Base-by-base conservation (phyloP, 2,888 invertebrate genomes). In the Altica lythri region DNA sequence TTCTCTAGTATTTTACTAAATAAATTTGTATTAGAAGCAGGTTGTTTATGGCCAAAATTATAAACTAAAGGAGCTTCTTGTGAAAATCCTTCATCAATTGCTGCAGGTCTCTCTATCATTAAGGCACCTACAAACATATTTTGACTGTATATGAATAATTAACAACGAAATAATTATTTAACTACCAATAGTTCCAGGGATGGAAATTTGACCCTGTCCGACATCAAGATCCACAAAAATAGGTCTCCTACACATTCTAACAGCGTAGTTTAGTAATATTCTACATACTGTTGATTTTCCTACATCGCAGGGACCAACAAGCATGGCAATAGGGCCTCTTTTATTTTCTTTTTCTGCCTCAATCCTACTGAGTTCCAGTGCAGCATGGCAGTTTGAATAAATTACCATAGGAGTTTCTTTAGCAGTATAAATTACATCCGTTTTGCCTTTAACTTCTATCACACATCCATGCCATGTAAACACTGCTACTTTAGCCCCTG, bases 401-500 rank as follows among this genome's bases (percentile, higher is more conserved):
- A 95, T 87, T 64, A 88, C 86, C 95, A 96, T 97, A 0, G 97
- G 97, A 0, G 98, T 98, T 72, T 97, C 95, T 74, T 93, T 94
- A 0, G 97, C 93, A 0, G 95, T 84, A 74, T 98, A 98, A 61
- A 90, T 92, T 17, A 94, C 94, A 75, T 96, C 96, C 1, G 94
- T 91, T 73, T 87, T 88, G 1, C 97, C 98, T 54, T 84, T 81
- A 8, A 97, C 75, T 75, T 92, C 91, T 0, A 98, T 77, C 0
- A 85, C 85, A 71, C 97, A 97, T 1, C 95, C 95, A 71, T 96
- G 94, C 88, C 93, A 99, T 1, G 97, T 95, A 72, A 90, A 99
- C 12, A 98, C 89, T 0, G 97, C 97, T 5, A 95, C 89, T 79
- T 98, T 97, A 1, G 95, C 90, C 0, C 95, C 95, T 2, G 90